A percentile compares a stretch with the other conserved stretches of the same genome.
Conservation (phyloP, 2,888 invertebrate species). For the Girardia tigrina region DNA sequence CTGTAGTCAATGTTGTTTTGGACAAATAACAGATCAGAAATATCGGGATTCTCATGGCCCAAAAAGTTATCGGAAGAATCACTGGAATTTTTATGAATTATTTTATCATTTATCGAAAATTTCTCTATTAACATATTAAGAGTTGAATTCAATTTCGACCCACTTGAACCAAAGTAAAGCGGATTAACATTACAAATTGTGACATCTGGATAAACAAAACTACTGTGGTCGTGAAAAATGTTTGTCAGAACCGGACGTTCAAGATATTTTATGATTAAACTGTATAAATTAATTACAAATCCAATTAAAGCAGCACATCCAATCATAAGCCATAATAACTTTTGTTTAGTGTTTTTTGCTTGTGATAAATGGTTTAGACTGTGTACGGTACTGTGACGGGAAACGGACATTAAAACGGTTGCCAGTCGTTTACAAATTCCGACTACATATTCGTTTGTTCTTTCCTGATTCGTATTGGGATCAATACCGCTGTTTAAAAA, state of each 20-base stretch:
- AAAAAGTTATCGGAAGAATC: not conserved
- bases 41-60: not conserved
- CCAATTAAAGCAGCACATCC: conserved; percentile 16
- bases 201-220: conserved; percentile 31
- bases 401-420: conserved; percentile 15
- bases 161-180: conserved; percentile 24
- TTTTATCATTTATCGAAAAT: not conserved
- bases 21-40: not conserved
- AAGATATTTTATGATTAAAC: conserved; percentile 26
- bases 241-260: conserved; percentile 32
- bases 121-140: not conserved
- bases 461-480: not conserved
- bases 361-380: conserved; percentile 33
- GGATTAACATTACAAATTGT: conserved; percentile 33
- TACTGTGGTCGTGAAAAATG: conserved; percentile 28
- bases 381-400: conserved; percentile 29
- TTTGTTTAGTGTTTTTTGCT: conserved; percentile 20
- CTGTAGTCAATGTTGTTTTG: conserved; percentile 15
- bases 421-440: not conserved
- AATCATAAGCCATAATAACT: conserved; percentile 33
- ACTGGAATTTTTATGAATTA: not conserved
- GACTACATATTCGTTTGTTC: not conserved
- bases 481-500: not conserved
- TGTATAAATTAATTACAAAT: conserved; percentile 30
- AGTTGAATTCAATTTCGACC: not conserved